phyloP scores from a whole-genome alignment of 1,140 invertebrate genomes.

The Philopotamus ludificatus region DNA sequence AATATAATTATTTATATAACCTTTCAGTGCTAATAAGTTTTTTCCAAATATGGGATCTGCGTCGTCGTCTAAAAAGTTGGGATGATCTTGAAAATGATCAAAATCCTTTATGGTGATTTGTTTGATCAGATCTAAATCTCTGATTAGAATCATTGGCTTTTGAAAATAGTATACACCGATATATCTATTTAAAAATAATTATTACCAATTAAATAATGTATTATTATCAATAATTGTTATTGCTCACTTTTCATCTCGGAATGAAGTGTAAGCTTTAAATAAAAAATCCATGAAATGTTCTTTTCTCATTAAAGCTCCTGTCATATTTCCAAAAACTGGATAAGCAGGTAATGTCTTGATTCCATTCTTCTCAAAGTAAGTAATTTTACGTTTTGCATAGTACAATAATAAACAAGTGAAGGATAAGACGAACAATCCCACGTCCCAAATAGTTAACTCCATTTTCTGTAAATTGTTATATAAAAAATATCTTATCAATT shows the following conservation, averaged over 20 bases:
- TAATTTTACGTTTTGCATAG: neutral
- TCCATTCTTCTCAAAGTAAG: neutral
- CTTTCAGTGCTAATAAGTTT: slow-evolving; percentile 57
- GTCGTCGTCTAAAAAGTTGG: slow-evolving; percentile 48
- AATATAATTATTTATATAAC: too few relatives aligned
- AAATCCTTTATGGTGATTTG: slow-evolving; percentile 61
- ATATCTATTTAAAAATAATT: neutral
- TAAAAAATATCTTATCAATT: neutral
- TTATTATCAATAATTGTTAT: neutral
- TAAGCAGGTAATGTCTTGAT: slow-evolving; percentile 11
- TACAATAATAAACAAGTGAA: neutral
- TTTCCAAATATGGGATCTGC: slow-evolving; percentile 56
- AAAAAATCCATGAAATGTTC: slow-evolving; percentile 3
- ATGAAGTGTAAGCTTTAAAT: neutral
- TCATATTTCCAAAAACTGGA: neutral
- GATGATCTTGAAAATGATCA: slow-evolving; percentile 62
- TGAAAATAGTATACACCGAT: too few relatives aligned
- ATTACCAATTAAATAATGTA: slow-evolving; percentile 2
- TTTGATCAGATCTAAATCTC: slow-evolving; percentile 46
- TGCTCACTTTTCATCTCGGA: slow-evolving; percentile 3
- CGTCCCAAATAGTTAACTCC: neutral
- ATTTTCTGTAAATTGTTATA: neutral
- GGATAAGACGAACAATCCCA: neutral
- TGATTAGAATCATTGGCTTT: slow-evolving; percentile 57
- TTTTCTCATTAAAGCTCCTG: neutral